Base-by-base conservation (phyloP, 2,888 invertebrate genomes). In the Fragum sueziense region DNA sequence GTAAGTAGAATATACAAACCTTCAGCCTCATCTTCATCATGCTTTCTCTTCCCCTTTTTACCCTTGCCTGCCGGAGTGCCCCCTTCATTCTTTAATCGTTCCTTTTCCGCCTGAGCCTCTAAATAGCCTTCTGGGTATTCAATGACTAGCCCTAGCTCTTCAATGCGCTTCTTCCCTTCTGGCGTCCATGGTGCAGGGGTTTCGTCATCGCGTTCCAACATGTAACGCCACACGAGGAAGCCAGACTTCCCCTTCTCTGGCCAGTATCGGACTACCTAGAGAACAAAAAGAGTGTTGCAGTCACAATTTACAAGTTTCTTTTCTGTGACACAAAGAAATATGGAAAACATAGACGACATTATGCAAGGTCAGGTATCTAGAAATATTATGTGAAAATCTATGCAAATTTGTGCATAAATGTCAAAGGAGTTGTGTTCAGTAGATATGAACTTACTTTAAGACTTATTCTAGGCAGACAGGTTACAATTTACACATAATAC, bases 181-280 rank as follows among this genome's bases (percentile, higher is more conserved):
- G 94, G 90, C 57, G 96, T 96, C 97, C 97, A 97, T 0, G 97
- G 97, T 6, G 97, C 96, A 0, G 97, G 96, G 2, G 90, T 93
- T 0, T 96, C 95, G 93, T 97, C 97, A 91, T 97, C 97, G 70
- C 97, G 94, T 61, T 96, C 94, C 79, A 97, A 91, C 51, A 96
- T 91, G 91, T 96, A 97, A 77, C 96, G 95, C 97, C 97, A 97
- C 34, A 97, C 96, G 11, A 95, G 94, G 90, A 95, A 97, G 0
- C 97, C 97, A 1, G 96, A 96, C 88, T 96, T 94, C 0, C 97
- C 97, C 76, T 94, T 95, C 91, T 96, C 96, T 0, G 96, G 96
- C 93, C 96, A 97, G 91, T 97, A 97, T 88, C 96, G 96, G 0
- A 96, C 96, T 0, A 97, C 96, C 93, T 93, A 83, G 17, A 86